Base-by-base conservation (phyloP, 2,113 vertebrate genomes). In the Cephalopholis sonnerati region DNA sequence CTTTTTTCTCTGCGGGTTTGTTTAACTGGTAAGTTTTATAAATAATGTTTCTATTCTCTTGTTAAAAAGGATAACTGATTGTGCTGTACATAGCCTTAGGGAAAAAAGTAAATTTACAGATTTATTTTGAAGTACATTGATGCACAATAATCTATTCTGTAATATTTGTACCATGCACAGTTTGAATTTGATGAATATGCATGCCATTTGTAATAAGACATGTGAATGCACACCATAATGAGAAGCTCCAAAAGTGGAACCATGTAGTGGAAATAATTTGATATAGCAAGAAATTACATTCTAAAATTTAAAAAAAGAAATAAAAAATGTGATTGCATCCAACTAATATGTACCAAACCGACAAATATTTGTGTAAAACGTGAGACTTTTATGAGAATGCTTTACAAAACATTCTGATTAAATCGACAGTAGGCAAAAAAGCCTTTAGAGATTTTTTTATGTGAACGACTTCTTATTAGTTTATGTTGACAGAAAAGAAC, bases 21-120 rank as follows among this genome's bases (percentile, higher is more conserved):
- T 58, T 66, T 3, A 7, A 41, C 78, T 1, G 87, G 94, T 95
- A 80, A 95, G 94, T 89, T 25, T 41, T 39, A 4, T 20, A 20
- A 18, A 11, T 29, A 32, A 16, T 50, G 6, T 50, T 65, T 4
- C 10, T n/a, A 22, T n/a, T 25, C 5, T 12, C 3, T 22, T 54
- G 5, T 51, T 2, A 25, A 22, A 61, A 18, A 68, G 11, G 20
- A 7, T 24, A 22, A 32, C 12, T 17, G 6, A 69, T 15, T 41
- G 2, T 15, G 0, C 20, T 46, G 24, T 22, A 3, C 20, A 29
- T 46, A 48, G 17, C 29, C 11, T 41, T n/a, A 17, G 3, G 20
- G 53, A 17, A 15, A 53, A 27, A 20, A 24, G 15, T 8, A 32
- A 25, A 20, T 46, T 22, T 3, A 16, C 50, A 5, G 36, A 57